phyloP scores from a whole-genome alignment of 2,888 invertebrate species.

The Microctonus brassicae region DNA sequence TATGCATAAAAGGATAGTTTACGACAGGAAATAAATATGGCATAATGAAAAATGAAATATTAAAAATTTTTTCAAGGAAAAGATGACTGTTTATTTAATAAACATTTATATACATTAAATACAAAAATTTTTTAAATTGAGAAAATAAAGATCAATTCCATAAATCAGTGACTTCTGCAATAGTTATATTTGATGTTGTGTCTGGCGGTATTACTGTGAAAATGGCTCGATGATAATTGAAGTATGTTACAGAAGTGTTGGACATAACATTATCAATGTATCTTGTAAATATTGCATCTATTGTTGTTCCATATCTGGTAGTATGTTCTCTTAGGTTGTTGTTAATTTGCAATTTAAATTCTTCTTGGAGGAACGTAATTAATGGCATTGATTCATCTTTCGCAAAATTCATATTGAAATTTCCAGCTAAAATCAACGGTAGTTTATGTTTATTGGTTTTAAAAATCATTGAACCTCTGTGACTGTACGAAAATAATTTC shows the following conservation, averaged over 20 bases:
- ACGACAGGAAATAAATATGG: neutral
- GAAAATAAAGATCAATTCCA: neutral
- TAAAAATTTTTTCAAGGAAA: neutral
- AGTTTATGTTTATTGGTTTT: conserved; percentile 18
- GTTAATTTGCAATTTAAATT: no score
- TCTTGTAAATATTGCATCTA: neutral
- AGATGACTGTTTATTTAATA: neutral
- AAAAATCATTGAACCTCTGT: conserved; percentile 22
- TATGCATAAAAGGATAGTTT: neutral
- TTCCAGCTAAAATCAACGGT: neutral
- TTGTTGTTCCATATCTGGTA: conserved; percentile 12
- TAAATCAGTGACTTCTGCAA: neutral
- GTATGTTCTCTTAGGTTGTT: neutral
- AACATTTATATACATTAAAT: neutral
- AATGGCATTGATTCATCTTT: neutral
- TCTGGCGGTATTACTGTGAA: neutral
- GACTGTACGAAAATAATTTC: neutral
- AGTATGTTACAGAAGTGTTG: conserved; percentile 8
- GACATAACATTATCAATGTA: conserved; percentile 5
- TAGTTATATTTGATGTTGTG: neutral
- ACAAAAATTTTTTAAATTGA: neutral
- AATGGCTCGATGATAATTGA: conserved; percentile 2
- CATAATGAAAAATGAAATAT: neutral
- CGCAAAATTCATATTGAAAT: neutral
- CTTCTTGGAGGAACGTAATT: neutral